Percentiles rank a stretch among this genome's conserved stretches.
Evolutionary conservation across 2,797 vertebrate genomes (phyloP).

Genomic region (Phrynocephalus forsythii): DNA sequence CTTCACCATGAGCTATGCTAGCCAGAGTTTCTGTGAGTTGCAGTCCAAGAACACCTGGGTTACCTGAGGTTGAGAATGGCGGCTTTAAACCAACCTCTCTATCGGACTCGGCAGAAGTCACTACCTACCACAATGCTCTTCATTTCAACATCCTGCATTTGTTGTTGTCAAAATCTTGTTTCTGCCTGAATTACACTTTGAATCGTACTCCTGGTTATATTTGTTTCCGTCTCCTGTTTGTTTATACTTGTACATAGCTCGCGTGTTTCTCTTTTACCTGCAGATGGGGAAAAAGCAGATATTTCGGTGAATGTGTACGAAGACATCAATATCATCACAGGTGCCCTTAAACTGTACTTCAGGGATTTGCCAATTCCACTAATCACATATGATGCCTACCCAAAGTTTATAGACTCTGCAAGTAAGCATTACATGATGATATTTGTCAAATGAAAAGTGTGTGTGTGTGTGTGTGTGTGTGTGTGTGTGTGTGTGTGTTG

Average conservation of each 20-base stretch:
- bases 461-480: slow-evolving; percentile 3
- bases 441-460: not conserved
- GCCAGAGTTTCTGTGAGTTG: too few relatives aligned
- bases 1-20: too few relatives aligned
- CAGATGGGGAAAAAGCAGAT: slow-evolving; percentile 99
- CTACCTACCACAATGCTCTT: not conserved
- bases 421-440: slow-evolving; percentile 83
- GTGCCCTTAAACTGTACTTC: slow-evolving; percentile 99
- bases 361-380: slow-evolving; percentile 98
- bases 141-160: slow-evolving; percentile 14
- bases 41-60: too few relatives aligned
- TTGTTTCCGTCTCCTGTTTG: slow-evolving; percentile 34
- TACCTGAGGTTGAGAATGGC: too few relatives aligned
- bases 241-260: slow-evolving; percentile 4
- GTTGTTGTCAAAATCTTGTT: not conserved
- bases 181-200: slow-evolving; percentile 9
- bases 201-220: slow-evolving; percentile 5
- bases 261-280: slow-evolving; percentile 50
- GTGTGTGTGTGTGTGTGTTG: not conserved
- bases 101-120: slow-evolving; percentile 31
- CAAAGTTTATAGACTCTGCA: slow-evolving; percentile 96
- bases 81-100: not conserved
- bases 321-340: slow-evolving; percentile 99
- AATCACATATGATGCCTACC: slow-evolving; percentile 97
- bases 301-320: slow-evolving; percentile 98